These are phyloP conservation scores for Drosophila bocqueti DNA, from an alignment of 1,140 invertebrate genomes.

Conservation along the genomic window DNA sequence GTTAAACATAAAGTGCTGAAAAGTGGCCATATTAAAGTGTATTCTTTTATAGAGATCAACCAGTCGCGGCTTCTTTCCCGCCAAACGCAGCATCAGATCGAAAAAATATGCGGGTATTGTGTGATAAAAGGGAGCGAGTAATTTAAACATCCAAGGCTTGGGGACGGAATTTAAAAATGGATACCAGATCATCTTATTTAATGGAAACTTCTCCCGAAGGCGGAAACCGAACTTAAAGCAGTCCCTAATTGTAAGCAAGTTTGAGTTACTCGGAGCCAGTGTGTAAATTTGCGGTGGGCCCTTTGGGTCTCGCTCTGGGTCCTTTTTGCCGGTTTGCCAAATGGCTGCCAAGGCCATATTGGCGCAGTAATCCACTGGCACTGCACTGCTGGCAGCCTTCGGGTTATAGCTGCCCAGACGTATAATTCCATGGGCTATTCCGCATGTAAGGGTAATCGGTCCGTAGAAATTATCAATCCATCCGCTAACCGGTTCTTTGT, in stretches of 20 bases:
- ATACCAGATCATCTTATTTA: slow-evolving; percentile 85
- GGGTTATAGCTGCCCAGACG: slow-evolving; percentile 87
- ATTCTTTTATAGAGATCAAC: slow-evolving; percentile 90
- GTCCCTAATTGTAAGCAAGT: slow-evolving; percentile 87
- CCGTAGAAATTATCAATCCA: slow-evolving; percentile 98
- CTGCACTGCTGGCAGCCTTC: slow-evolving; percentile 85
- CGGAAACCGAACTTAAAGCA: slow-evolving; percentile 79
- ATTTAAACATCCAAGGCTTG: slow-evolving; percentile 76
- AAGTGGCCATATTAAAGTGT: slow-evolving; percentile 87
- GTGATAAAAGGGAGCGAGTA: slow-evolving; percentile 86
- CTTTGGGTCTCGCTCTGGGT: not conserved
- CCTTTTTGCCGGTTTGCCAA: slow-evolving; percentile 87
- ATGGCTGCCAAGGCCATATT: slow-evolving; percentile 90
- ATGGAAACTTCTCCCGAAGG: slow-evolving; percentile 68
- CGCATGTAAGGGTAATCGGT: slow-evolving; percentile 90
- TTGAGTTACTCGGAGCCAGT: slow-evolving; percentile 88
- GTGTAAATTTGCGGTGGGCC: slow-evolving; percentile 88
- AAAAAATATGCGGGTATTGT: slow-evolving; percentile 87
- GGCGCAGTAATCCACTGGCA: slow-evolving; percentile 92
- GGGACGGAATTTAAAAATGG: slow-evolving; percentile 81
- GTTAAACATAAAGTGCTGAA: slow-evolving; percentile 88
- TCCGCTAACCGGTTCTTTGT: slow-evolving; percentile 89
- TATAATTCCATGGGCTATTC: slow-evolving; percentile 90
- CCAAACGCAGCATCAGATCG: slow-evolving; percentile 85
- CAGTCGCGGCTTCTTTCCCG: slow-evolving; percentile 85